Percentiles rank a stretch among this genome's conserved stretches.
Evolutionary conservation across 2,113 vertebrate genomes (phyloP).

Genomic region (Phaetusa simplex): DNA sequence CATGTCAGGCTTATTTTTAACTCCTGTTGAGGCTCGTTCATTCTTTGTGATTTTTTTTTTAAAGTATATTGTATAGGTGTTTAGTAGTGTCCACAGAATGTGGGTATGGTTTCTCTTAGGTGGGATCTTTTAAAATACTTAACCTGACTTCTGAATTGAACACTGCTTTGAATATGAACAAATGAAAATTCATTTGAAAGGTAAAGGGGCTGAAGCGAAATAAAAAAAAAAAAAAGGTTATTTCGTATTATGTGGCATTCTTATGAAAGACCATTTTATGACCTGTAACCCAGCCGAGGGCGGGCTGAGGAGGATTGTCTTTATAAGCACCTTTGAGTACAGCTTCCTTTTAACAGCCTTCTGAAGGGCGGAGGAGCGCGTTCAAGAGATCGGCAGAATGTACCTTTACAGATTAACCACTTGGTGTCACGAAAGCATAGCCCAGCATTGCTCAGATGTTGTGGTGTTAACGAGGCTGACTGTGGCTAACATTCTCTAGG

Average conservation of each 20-base stretch:
- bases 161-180: background rate
- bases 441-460: background rate
- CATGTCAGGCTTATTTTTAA: background rate
- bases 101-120: background rate
- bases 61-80: background rate
- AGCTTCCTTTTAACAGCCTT: background rate
- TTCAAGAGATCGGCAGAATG: background rate
- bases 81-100: background rate
- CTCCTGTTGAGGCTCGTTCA: background rate
- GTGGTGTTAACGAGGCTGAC: background rate
- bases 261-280: background rate
- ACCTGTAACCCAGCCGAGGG: rapidly evolving
- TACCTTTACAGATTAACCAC: background rate
- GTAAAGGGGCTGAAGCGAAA: background rate
- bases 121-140: background rate
- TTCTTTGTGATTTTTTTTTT: background rate
- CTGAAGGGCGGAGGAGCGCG: background rate
- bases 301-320: background rate
- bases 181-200: background rate
- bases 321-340: background rate
- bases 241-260: background rate
- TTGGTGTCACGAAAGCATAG: constrained; percentile 14
- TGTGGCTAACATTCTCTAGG: background rate
- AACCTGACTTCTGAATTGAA: background rate
- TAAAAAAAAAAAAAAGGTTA: background rate